A percentile compares a stretch with the other conserved stretches of the same genome.
phyloP scores from a whole-genome alignment of 2,888 invertebrate genomes.

The Melanchra persicariae region DNA sequence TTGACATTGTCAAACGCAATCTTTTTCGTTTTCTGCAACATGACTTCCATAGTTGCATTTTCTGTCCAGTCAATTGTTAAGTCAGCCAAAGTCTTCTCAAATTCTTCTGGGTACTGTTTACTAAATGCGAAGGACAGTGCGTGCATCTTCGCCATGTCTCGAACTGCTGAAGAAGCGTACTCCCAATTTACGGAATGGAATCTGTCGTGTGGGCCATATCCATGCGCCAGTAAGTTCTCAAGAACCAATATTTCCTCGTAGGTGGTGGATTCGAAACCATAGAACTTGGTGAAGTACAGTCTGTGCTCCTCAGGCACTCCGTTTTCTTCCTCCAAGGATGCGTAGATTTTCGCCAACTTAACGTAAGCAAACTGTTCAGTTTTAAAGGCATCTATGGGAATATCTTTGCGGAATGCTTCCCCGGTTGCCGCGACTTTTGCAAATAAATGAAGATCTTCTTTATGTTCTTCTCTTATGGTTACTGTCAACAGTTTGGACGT shows the following conservation, averaged over 20 bases:
- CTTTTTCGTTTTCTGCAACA: too few relatives aligned
- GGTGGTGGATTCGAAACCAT: constrained; percentile 65
- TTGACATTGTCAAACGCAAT: background rate
- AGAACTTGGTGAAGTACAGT: constrained; percentile 66
- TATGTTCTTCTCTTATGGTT: constrained; percentile 63
- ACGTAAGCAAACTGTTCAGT: constrained; percentile 61
- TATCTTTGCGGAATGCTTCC: constrained; percentile 2
- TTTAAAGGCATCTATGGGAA: constrained; percentile 37
- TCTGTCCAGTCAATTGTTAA: background rate
- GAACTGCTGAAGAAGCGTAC: constrained; percentile 66
- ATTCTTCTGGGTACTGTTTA: constrained; percentile 69
- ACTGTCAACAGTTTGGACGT: constrained; percentile 71
- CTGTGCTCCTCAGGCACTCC: constrained; percentile 62
- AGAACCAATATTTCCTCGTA: constrained; percentile 45
- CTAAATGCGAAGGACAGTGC: constrained; percentile 75
- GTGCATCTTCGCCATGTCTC: constrained; percentile 75
- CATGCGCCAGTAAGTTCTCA: constrained; percentile 68
- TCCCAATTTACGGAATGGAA: constrained; percentile 67
- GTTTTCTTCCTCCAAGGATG: constrained; percentile 54
- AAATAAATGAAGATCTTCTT: constrained; percentile 71
- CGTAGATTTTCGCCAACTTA: constrained; percentile 49
- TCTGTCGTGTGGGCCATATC: constrained; percentile 70
- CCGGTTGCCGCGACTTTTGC: constrained; percentile 71
- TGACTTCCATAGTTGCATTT: constrained; percentile 9
- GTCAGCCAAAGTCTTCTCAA: constrained; percentile 19